Evolutionary conservation across 1,140 invertebrate genomes (phyloP), one percentile per base, ranked within the genome.

Genomic region (Drosophila micromelanica): DNA sequence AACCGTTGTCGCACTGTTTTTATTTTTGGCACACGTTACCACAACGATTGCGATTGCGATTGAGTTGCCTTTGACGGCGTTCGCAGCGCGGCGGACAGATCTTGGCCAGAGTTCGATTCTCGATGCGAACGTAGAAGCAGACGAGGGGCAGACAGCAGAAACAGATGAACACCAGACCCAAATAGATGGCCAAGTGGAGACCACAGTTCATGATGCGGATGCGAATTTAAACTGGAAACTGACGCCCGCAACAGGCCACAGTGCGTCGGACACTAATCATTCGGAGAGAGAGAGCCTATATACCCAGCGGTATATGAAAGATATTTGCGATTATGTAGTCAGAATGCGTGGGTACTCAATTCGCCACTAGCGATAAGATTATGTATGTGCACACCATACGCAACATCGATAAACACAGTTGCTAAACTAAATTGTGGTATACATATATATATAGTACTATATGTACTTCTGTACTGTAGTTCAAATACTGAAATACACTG

Each of bases 1-100:
- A 73, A 54, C 40, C 59, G 8, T 17, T 37, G n/a, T 42, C 54
- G 20, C 20, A 23, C 2, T 62, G 1, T 20, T 20, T 23, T 23
- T 20, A 42, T 49, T 30, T 75, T 82, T 80, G 85, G 85, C 84
- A 90, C 84, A 89, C 84, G 85, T 80, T 89, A 90, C 84, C 68
- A 84, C 65, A 32, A 17, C 17, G 69, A 45, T 38, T 12, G 17
- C 17, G 69, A 45, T 38, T 12, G 17, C 48, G 67, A 38, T 74
- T 42, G 17, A 49, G 46, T 30, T 60, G 57, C 32, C 32, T 38
- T 23, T 38, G 81, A 4, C 37, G 82, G 32, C 70, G 79, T 20
- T 65, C 67, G 42, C 80, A 59, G 42, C 77, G 60, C 6, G 76
- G 76, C 23, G 62, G 75, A 12, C 84, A 90, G n/a, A 91, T 56